These are phyloP conservation scores for Laothoe populi DNA, from an alignment of 2,888 invertebrate genomes.

Conservation along the genomic window DNA sequence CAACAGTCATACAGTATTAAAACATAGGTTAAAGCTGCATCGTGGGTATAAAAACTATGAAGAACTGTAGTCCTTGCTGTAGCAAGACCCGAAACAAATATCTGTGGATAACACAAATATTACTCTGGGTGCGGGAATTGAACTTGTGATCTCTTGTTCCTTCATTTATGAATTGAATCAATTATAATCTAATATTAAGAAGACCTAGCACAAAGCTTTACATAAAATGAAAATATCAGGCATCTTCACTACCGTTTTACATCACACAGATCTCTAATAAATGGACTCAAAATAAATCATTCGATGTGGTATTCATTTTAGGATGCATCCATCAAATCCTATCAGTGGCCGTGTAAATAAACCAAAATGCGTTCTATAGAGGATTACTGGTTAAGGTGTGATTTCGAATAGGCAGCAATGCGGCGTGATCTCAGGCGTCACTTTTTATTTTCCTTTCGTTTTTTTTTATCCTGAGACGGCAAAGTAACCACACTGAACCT, in stretches of 20 bases:
- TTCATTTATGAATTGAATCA: no score
- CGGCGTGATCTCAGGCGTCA: background rate
- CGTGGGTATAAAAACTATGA: no score
- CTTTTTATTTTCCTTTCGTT: background rate
- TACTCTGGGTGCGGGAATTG: no score
- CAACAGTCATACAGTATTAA: no score
- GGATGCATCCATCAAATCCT: conserved; percentile 66
- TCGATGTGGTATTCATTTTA: conserved; percentile 62
- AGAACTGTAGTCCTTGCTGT: no score
- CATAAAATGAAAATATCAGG: background rate
- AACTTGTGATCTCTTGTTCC: no score
- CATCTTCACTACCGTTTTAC: conserved; percentile 1
- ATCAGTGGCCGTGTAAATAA: conserved; percentile 31
- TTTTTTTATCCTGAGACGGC: no score
- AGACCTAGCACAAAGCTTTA: background rate
- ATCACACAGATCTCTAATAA: conserved; percentile 37
- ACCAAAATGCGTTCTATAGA: conserved; percentile 31
- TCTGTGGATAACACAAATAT: no score
- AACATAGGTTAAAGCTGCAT: no score
- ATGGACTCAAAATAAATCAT: conserved; percentile 64
- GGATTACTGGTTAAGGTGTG: conserved; percentile 14
- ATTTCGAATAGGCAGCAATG: background rate
- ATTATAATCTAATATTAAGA: no score
- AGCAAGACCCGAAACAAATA: no score
- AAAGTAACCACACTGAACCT: no score